Evolutionary conservation across 2,888 invertebrate species (phyloP).

Genomic region (Xanthorhoe designata): DNA sequence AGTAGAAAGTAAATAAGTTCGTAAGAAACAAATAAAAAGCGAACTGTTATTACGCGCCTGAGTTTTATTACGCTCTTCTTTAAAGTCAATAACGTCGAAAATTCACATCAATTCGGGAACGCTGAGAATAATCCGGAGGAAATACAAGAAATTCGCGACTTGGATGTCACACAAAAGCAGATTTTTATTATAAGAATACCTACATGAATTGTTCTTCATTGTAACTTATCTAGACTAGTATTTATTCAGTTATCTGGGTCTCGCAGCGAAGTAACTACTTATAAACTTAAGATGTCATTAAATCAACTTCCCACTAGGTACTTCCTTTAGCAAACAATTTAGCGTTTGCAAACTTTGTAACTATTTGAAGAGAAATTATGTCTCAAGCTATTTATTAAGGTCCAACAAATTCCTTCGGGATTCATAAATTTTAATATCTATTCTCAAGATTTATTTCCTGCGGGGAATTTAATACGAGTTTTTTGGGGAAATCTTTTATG

Average conservation of each 20-base stretch:
- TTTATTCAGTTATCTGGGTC: neutral
- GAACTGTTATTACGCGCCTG: neutral
- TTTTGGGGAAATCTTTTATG: neutral
- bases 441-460: neutral
- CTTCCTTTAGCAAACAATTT: constrained; percentile 15
- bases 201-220: neutral
- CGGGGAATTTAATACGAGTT: neutral
- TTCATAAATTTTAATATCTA: constrained; percentile 4
- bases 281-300: neutral
- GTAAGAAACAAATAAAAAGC: neutral
- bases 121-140: neutral
- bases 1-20: too few species aligned
- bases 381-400: neutral
- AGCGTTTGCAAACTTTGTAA: neutral
- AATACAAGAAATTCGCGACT: neutral
- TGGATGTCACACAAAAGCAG: neutral
- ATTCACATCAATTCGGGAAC: constrained; percentile 2
- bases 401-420: neutral
- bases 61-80: constrained; percentile 3
- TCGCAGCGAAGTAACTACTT: neutral
- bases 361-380: neutral
- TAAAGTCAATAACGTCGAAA: constrained; percentile 1
- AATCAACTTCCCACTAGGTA: neutral
- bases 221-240: neutral
- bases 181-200: too few species aligned